Base-by-base conservation (phyloP, 1,140 invertebrate species). In the Liolophura sinensis region DNA sequence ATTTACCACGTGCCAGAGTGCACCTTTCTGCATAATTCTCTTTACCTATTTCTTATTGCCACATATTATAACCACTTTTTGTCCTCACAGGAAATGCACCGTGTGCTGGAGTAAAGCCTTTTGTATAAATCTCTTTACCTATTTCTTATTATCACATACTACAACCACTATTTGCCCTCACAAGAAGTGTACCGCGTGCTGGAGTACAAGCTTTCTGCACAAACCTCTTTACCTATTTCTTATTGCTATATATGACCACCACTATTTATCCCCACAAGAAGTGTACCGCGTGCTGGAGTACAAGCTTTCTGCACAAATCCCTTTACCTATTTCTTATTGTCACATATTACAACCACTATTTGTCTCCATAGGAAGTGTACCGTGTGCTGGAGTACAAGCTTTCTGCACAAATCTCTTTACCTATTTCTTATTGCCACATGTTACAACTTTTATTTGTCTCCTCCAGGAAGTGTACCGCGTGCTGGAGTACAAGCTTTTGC, bases 131-230 rank as follows among this genome's bases (percentile, higher is more conserved):
- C 71, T 15, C 1, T 56, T 15, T n/a, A 15, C 16, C 1, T 51
- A 62, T n/a, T 18, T 22, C 20, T 12, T 14, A 5, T 24, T 51
- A 27, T 1, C 4, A 51, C 14, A 18, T 50, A 1, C 15, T 20
- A 50, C 50, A 40, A 15, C 40, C 54, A 59, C 55, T 57, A 47
- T 7, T 31, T 49, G 57, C 22, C 15, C 22, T 49, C 59, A 1
- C 65, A 81, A 78, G 71, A 73, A 50, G 50, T 78, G 0, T 49
- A 67, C 22, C 71, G 65, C 31, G 70, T 78, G 68, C 50, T 78
- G n/a, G 74, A 81, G 48, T 58, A 71, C n/a, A n/a, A 73, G 76
- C 12, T 66, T 73, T n/a, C 56, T 81, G 25, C 55, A 78, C 62
- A 62, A 62, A 50, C 67, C 71, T 1, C 63, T 81, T 5, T 73